These are phyloP conservation scores for Mycteria americana DNA, from an alignment of 2,797 vertebrate genomes.

Conservation along the genomic window DNA sequence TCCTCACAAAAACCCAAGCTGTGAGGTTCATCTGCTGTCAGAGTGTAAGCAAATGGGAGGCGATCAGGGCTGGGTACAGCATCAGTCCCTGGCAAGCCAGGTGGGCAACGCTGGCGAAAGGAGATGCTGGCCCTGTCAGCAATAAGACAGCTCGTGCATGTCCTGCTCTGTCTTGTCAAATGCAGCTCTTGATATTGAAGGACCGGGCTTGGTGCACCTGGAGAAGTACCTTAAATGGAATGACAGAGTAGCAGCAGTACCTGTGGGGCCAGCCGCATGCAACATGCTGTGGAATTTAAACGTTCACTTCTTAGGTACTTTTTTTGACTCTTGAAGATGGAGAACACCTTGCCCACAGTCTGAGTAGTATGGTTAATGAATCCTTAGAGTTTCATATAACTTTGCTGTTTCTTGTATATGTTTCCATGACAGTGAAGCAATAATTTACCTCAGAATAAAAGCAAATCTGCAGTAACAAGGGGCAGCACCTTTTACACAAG, in stretches of 20 bases:
- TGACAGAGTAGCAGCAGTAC: background rate
- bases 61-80: background rate
- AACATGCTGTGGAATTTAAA: background rate
- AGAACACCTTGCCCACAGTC: background rate
- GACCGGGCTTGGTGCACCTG: background rate
- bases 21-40: background rate
- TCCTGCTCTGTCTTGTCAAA: background rate
- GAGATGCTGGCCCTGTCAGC: background rate
- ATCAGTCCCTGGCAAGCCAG: background rate
- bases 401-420: background rate
- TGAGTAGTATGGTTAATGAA: background rate
- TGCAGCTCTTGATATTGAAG: background rate
- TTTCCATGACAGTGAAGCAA: background rate
- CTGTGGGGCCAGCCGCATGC: background rate
- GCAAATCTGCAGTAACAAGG: background rate
- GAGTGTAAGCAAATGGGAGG: background rate
- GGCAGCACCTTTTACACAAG: background rate
- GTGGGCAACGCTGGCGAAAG: background rate
- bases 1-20: background rate
- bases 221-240: background rate
- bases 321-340: background rate
- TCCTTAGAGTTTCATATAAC: background rate
- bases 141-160: background rate
- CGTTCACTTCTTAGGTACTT: background rate
- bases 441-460: background rate